Conservation (phyloP, 2,888 invertebrate genomes). For the Leucozona laternaria region DNA sequence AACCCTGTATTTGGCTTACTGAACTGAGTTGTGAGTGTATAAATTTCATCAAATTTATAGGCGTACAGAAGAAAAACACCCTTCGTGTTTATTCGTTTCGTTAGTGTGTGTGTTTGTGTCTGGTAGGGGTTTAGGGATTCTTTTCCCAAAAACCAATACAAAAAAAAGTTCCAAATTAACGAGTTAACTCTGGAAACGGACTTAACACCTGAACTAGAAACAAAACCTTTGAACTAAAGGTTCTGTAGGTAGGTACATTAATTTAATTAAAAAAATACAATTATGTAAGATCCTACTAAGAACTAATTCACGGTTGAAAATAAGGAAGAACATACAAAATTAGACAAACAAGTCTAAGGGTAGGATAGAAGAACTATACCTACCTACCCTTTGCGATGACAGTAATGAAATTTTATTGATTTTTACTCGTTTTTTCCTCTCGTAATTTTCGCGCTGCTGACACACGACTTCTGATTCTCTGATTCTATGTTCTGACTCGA, state of each 20-base stretch:
- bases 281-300: slow-evolving; percentile 57
- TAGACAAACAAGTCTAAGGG: slow-evolving; percentile 20
- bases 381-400: slow-evolving; percentile 64
- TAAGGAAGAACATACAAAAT: slow-evolving; percentile 34
- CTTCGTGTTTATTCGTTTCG: not conserved
- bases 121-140: not conserved
- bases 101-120: not conserved
- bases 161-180: slow-evolving; percentile 14
- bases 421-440: slow-evolving; percentile 54
- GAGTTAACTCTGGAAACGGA: slow-evolving; percentile 9
- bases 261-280: slow-evolving; percentile 57
- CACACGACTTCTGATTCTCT: slow-evolving; percentile 33
- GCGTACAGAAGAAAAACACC: slow-evolving; percentile 38
- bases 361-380: slow-evolving; percentile 9
- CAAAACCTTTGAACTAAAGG: slow-evolving; percentile 56
- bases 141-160: not conserved
- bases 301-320: slow-evolving; percentile 18
- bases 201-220: not conserved
- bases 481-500: slow-evolving; percentile 33
- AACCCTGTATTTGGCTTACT: not conserved
- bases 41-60: slow-evolving; percentile 55
- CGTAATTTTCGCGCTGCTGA: slow-evolving; percentile 39
- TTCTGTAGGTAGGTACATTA: slow-evolving; percentile 55
- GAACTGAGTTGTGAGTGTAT: slow-evolving; percentile 18
- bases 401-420: slow-evolving; percentile 73